phyloP scores from a whole-genome alignment of 2,888 invertebrate genomes.

The Pyrochroa serraticornis region DNA sequence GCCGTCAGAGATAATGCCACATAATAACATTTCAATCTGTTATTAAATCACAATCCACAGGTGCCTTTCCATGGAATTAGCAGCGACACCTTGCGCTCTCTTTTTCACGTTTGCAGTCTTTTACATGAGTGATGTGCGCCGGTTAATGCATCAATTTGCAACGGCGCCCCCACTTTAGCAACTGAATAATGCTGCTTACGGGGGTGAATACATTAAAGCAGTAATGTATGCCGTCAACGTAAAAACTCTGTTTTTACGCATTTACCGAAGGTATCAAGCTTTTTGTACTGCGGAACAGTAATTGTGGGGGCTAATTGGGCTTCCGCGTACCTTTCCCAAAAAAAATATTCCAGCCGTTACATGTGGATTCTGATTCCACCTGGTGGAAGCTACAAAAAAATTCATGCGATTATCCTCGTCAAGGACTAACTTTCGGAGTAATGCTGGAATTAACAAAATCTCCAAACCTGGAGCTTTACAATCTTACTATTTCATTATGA shows the following conservation, averaged over 20 bases:
- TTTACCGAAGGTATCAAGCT: constrained; percentile 11
- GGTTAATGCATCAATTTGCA: constrained; percentile 25
- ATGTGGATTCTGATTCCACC: too few relatives aligned
- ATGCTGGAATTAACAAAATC: too few relatives aligned
- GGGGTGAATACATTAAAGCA: constrained; percentile 27
- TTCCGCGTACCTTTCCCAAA: neutral
- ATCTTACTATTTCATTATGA: too few relatives aligned
- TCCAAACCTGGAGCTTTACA: too few relatives aligned
- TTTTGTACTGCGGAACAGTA: constrained; percentile 13
- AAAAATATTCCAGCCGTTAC: constrained; percentile 3
- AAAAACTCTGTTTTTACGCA: constrained; percentile 11
- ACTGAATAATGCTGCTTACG: constrained; percentile 15
- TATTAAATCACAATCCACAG: constrained; percentile 45
- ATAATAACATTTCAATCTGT: constrained; percentile 44
- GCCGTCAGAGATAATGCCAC: constrained; percentile 41
- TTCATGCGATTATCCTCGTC: too few relatives aligned
- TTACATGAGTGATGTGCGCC: constrained; percentile 1
- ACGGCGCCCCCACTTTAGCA: constrained; percentile 7
- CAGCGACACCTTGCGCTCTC: constrained; percentile 17
- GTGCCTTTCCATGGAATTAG: constrained; percentile 35
- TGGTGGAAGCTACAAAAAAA: too few relatives aligned
- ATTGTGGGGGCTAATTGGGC: constrained; percentile 10
- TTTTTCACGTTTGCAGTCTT: constrained; percentile 13
- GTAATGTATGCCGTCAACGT: constrained; percentile 16
- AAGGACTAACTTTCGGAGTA: too few relatives aligned